Conservation (phyloP, 2,797 vertebrate species). For the Schizopygopsis pylzovi region DNA sequence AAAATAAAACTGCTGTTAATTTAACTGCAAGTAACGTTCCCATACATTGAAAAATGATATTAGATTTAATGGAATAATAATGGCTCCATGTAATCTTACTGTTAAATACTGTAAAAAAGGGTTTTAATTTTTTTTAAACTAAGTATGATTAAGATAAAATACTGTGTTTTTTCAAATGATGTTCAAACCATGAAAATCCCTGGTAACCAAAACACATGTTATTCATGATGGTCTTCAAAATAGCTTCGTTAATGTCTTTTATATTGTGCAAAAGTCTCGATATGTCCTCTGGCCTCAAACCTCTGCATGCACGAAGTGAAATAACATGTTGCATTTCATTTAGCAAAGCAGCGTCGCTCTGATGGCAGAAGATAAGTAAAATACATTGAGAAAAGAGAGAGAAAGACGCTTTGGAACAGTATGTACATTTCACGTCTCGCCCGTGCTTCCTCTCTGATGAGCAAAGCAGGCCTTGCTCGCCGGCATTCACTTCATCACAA, state of each 20-base stretch:
- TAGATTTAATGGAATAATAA: not conserved
- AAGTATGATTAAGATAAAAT: too few relatives aligned
- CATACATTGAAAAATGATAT: not conserved
- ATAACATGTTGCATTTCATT: constrained; percentile 32
- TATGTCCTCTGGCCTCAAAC: not conserved
- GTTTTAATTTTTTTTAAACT: too few relatives aligned
- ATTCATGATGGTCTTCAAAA: too few relatives aligned
- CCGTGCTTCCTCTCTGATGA: constrained; percentile 47
- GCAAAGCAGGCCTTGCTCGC: constrained; percentile 55
- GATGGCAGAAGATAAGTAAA: constrained; percentile 31
- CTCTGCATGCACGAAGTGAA: not conserved
- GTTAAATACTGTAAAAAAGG: not conserved
- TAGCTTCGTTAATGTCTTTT: too few relatives aligned
- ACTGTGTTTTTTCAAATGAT: too few relatives aligned
- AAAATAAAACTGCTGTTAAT: not conserved
- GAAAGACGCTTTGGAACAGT: constrained; percentile 61
- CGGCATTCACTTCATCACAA: constrained; percentile 61
- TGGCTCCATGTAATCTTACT: not conserved
- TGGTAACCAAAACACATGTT: too few relatives aligned
- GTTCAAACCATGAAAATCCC: too few relatives aligned
- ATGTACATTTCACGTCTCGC: constrained; percentile 48
- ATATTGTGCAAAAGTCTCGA: not conserved
- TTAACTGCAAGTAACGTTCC: not conserved
- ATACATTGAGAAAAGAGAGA: constrained; percentile 33
- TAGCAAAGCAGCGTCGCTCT: not conserved